A percentile compares a stretch with the other conserved stretches of the same genome.
Conservation (phyloP, 2,888 invertebrate genomes). For the Drosophila sordidapex region DNA sequence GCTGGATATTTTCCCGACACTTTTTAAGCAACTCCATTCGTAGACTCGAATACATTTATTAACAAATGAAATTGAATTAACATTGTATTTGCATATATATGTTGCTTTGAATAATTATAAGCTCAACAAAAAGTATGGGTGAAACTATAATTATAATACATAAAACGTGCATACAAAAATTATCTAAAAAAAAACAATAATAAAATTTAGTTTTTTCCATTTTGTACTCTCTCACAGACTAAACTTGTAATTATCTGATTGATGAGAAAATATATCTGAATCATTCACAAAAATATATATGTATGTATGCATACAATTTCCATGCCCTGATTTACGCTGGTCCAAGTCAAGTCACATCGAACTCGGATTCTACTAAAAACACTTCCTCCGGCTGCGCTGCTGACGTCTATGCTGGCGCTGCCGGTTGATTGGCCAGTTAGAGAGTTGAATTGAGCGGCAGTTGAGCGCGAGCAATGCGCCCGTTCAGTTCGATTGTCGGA, state of each 20-base stretch:
- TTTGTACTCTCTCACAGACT: neutral
- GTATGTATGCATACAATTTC: neutral
- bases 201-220: neutral
- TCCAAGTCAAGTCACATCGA: neutral
- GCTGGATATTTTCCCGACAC: too few species aligned
- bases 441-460: constrained; percentile 29
- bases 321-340: neutral
- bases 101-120: neutral
- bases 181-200: neutral
- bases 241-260: neutral
- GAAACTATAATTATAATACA: neutral
- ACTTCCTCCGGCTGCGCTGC: constrained; percentile 13
- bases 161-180: neutral
- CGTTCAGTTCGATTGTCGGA: constrained; percentile 42
- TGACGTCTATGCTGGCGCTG: neutral
- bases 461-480: constrained; percentile 43
- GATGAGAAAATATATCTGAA: neutral
- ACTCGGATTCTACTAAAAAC: neutral
- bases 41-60: too few species aligned
- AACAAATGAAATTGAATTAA: too few species aligned
- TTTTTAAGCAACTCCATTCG: too few species aligned
- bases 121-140: neutral
- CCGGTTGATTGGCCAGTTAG: constrained; percentile 8
- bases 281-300: neutral
- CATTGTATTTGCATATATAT: neutral